Base-by-base conservation (phyloP, 2,888 invertebrate species). In the Epinotia demarniana region DNA sequence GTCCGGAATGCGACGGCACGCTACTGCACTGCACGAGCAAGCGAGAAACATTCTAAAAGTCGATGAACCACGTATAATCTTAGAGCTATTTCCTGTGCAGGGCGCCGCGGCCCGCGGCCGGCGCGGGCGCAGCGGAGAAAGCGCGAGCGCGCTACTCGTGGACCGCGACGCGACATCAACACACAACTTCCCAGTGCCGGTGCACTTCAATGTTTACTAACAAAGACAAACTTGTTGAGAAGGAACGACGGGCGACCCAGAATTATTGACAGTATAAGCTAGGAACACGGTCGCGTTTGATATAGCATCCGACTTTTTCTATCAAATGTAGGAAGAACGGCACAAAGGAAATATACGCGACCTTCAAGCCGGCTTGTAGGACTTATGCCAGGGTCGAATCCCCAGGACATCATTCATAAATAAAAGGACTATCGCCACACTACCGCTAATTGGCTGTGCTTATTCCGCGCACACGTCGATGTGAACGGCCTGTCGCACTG, bases 1-100 rank as follows among this genome's bases (percentile, higher is more conserved):
- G 62, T 43, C 62, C 69, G 73, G 73, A 74, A 74, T 74, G 69
- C 68, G 58, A 19, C 66, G 62, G 53, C 39, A 55, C 46, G 11
- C 46, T 12, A 12, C 46, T 46, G 39, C 39, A 23, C n/a, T n/a
- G 43, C 58, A 3, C 72, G n/a, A 2, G 23, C 43, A 23, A 16
- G 9, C n/a, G 57, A 57, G 46, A 69, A 60, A 69, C 46, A 43
- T 46, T 27, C 58, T 27, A 43, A 53, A 19, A 11, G 23, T 16
- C 23, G 58, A n/a, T n/a, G 16, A 57, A 33, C 39, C 39, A 12
- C 18, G n/a, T 33, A n/a, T 27, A 33, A 18, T 19, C 57, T 23
- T 16, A 27, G 68, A 58, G 57, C 43, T 58, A 39, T 43, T 57
- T 19, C 68, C 39, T 19, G 19, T 19, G 43, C 39, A 64, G 2